Evolutionary conservation across 1,140 invertebrate species (phyloP).

Genomic region (Phymorhynchus buccinoides): DNA sequence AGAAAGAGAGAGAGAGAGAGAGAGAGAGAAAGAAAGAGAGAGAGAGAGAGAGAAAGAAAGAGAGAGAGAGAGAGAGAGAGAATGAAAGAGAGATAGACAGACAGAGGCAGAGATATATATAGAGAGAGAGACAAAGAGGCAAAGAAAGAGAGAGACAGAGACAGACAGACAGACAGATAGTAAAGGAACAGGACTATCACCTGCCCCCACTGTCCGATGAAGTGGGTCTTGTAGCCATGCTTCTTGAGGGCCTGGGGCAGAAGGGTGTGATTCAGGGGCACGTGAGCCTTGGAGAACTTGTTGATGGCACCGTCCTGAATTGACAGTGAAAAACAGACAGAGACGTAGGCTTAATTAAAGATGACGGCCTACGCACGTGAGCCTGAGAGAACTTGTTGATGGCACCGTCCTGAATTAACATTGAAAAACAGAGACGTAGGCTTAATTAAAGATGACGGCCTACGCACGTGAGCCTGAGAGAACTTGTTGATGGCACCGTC

Average conservation of each 20-base stretch:
- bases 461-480: too few relatives aligned
- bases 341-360: too few relatives aligned
- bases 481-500: too few relatives aligned
- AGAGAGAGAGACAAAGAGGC: background rate
- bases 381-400: slow-evolving; percentile 8
- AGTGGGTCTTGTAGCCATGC: background rate
- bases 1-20: background rate
- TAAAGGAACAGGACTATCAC: background rate
- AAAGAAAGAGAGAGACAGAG: background rate
- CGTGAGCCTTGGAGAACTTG: background rate
- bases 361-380: too few relatives aligned
- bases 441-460: too few relatives aligned
- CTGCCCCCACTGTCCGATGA: background rate
- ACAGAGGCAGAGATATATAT: background rate
- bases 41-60: slow-evolving; percentile 4
- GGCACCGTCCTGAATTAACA: background rate
- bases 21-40: background rate
- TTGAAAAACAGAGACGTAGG: background rate
- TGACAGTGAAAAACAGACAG: too few relatives aligned
- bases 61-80: background rate
- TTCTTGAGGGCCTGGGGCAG: background rate
- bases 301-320: background rate
- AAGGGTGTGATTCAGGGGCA: background rate
- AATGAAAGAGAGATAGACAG: background rate
- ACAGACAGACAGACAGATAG: background rate